These are phyloP conservation scores for Caenorhabditis remanei DNA, from an alignment of 1,140 invertebrate genomes.

Conservation along the genomic window DNA sequence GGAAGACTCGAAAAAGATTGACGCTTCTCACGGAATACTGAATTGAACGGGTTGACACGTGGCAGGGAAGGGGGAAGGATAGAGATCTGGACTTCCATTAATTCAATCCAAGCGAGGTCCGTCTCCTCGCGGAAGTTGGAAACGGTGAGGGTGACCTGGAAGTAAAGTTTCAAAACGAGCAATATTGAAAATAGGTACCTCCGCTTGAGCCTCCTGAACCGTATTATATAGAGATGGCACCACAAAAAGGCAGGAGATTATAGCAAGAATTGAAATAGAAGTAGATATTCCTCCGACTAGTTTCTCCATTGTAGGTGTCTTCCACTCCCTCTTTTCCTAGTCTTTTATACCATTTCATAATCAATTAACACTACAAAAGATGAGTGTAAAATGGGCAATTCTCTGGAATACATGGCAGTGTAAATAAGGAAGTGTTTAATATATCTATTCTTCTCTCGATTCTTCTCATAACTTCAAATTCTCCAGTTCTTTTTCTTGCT, in stretches of 20 bases:
- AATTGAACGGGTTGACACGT: not conserved
- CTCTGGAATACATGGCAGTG: not conserved
- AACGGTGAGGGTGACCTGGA: not conserved
- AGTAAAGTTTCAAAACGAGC: not conserved
- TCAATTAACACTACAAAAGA: slow-evolving; percentile 10
- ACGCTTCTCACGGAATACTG: not conserved
- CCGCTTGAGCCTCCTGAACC: not conserved
- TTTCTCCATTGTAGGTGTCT: not conserved
- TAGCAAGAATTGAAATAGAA: not conserved
- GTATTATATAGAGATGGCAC: not conserved
- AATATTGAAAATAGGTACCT: not conserved
- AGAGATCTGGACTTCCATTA: slow-evolving; percentile 12
- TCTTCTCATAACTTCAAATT: too few relatives aligned
- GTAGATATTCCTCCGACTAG: not conserved
- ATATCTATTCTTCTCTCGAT: not conserved
- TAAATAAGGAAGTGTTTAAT: not conserved
- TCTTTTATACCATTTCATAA: slow-evolving; percentile 1
- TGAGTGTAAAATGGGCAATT: slow-evolving; percentile 13
- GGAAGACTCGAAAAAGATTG: not conserved
- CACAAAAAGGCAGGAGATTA: not conserved
- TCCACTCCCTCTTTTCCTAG: not conserved
- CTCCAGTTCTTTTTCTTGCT: too few relatives aligned
- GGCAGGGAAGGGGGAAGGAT: not conserved
- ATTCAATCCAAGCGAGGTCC: not conserved
- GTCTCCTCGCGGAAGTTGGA: not conserved